A percentile compares a stretch with the other conserved stretches of the same genome.
phyloP scores from a whole-genome alignment of 2,888 invertebrate genomes.

The Furcula furcula region DNA sequence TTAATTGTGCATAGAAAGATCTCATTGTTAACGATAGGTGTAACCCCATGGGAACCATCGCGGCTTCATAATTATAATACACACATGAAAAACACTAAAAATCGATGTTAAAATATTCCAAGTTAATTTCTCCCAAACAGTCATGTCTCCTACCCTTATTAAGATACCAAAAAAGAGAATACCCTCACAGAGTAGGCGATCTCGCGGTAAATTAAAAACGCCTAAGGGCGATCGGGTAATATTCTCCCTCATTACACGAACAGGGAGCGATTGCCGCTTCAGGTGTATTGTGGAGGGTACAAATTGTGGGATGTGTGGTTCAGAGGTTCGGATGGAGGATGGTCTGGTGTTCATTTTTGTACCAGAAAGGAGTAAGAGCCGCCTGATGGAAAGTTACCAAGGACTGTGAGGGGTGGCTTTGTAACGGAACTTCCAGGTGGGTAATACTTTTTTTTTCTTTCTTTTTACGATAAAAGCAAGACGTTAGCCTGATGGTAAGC shows the following conservation, averaged over 20 bases:
- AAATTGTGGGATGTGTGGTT: constrained; percentile 18
- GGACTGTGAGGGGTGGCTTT: too few relatives aligned
- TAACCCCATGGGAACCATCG: too few relatives aligned
- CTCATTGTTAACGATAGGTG: too few relatives aligned
- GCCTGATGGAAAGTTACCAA: too few relatives aligned
- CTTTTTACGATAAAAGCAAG: too few relatives aligned
- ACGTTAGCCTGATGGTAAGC: too few relatives aligned
- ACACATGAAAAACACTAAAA: too few relatives aligned
- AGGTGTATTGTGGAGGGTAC: constrained; percentile 52
- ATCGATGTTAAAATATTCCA: constrained; percentile 25
- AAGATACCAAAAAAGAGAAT: constrained; percentile 39
- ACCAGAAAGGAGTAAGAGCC: too few relatives aligned
- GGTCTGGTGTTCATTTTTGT: constrained; percentile 33
- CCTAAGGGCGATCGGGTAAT: constrained; percentile 74
- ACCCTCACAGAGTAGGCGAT: constrained; percentile 55
- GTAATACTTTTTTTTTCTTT: too few relatives aligned
- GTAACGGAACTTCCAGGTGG: too few relatives aligned
- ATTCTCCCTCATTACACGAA: constrained; percentile 59
- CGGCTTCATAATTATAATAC: too few relatives aligned
- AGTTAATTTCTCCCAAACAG: constrained; percentile 12
- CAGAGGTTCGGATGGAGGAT: constrained; percentile 6
- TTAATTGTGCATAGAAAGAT: too few relatives aligned
- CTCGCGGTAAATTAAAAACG: constrained; percentile 78
- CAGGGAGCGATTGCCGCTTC: constrained; percentile 57
- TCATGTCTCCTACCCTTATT: constrained; percentile 29